These are phyloP conservation scores for Mungos mungo DNA, from an alignment of 2,113 vertebrate genomes.

Conservation along the genomic window DNA sequence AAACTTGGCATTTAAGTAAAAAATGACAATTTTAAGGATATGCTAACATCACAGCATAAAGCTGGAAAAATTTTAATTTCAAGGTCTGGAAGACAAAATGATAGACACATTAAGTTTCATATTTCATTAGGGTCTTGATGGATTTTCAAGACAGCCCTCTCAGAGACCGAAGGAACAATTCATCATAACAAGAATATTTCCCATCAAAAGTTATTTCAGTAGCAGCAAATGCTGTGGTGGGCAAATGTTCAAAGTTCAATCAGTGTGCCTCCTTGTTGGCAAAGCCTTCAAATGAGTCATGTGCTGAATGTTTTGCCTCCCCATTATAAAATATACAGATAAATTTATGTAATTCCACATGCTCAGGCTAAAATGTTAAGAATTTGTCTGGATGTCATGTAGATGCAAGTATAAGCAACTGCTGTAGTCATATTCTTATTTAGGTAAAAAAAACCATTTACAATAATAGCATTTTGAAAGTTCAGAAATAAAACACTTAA, in stretches of 20 bases:
- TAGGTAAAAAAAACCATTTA: neutral
- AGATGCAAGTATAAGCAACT: neutral
- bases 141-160: neutral
- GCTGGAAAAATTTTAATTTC: neutral
- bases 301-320: neutral
- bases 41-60: neutral
- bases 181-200: slow-evolving; percentile 4
- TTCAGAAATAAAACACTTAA: neutral
- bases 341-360: neutral
- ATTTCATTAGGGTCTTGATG: neutral
- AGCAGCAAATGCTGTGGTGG: neutral
- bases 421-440: neutral
- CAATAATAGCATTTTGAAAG: neutral
- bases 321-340: neutral
- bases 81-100: neutral
- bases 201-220: neutral
- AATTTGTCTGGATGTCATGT: neutral
- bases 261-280: neutral
- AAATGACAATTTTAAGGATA: neutral
- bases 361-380: neutral
- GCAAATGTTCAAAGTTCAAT: neutral
- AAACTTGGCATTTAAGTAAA: neutral
- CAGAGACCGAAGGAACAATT: neutral
- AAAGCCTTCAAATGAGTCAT: neutral
- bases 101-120: neutral